phyloP scores from a whole-genome alignment of 2,797 vertebrate species.

The Hypotaenidia philippensis region DNA sequence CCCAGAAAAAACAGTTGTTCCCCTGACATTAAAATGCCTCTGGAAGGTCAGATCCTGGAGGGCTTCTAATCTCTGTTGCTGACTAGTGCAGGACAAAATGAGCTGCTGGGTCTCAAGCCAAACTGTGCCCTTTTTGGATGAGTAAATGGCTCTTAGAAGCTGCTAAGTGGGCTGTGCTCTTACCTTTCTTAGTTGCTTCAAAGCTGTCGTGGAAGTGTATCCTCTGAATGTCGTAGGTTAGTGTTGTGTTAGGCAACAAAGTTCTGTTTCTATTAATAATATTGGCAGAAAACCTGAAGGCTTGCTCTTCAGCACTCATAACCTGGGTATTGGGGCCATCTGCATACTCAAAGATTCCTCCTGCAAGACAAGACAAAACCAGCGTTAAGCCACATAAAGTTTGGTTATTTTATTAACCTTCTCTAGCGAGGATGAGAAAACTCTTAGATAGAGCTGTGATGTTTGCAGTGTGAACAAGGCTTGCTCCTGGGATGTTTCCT shows the following conservation, averaged over 20 bases:
- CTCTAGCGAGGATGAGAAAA: rapidly evolving
- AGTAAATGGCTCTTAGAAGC: not conserved
- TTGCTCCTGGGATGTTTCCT: not conserved
- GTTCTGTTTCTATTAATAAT: constrained; percentile 99
- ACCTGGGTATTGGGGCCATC: constrained; percentile 91
- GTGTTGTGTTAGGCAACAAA: constrained; percentile 95
- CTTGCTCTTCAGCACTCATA: constrained; percentile 95
- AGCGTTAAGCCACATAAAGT: not conserved
- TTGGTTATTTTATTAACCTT: too few species aligned
- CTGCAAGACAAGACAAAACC: constrained; percentile 78
- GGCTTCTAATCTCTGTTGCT: not conserved
- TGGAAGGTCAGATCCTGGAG: not conserved
- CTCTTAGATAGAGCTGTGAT: not conserved
- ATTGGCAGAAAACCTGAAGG: constrained; percentile 98
- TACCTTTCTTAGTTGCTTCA: constrained; percentile 98
- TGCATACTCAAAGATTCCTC: constrained; percentile 96
- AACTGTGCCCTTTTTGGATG: not conserved
- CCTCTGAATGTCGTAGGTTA: constrained; percentile 99
- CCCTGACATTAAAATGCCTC: not conserved
- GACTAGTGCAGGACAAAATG: not conserved
- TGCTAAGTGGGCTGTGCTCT: constrained; percentile 51
- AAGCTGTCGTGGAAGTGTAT: constrained; percentile 99
- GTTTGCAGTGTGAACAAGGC: not conserved
- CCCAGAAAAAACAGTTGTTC: not conserved
- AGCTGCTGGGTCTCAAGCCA: not conserved